phyloP scores from a whole-genome alignment of 2,888 invertebrate genomes.

The Dichetophora obliterata region DNA sequence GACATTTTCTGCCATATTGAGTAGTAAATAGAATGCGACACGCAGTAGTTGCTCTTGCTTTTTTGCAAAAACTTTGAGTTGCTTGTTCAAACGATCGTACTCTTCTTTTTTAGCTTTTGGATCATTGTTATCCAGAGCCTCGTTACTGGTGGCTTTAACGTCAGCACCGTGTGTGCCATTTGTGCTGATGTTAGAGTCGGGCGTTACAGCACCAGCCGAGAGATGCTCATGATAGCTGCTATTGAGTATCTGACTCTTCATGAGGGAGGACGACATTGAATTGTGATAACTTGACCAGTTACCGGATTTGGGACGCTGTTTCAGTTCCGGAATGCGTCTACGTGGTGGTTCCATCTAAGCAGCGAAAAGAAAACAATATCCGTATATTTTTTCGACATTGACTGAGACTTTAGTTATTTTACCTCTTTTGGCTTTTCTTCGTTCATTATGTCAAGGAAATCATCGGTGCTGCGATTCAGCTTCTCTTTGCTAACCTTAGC shows the following conservation, averaged over 20 bases:
- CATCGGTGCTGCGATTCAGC: slow-evolving; percentile 65
- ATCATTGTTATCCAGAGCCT: slow-evolving; percentile 65
- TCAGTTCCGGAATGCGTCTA: slow-evolving; percentile 80
- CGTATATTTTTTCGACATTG: not conserved
- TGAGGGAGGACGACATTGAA: slow-evolving; percentile 71
- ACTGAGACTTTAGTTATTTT: not conserved
- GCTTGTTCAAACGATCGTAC: slow-evolving; percentile 83
- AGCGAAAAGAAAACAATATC: not conserved
- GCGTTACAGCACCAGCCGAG: slow-evolving; percentile 67
- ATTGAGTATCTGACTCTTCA: slow-evolving; percentile 75
- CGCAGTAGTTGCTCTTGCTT: slow-evolving; percentile 94
- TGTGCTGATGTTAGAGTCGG: slow-evolving; percentile 53
- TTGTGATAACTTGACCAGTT: slow-evolving; percentile 73
- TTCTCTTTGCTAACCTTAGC: slow-evolving; percentile 66
- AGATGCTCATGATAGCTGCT: slow-evolving; percentile 80
- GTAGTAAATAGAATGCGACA: slow-evolving; percentile 91
- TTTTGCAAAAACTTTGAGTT: slow-evolving; percentile 84
- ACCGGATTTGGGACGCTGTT: slow-evolving; percentile 82
- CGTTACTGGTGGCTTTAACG: slow-evolving; percentile 63
- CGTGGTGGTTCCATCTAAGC: slow-evolving; percentile 75
- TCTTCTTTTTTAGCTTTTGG: slow-evolving; percentile 75
- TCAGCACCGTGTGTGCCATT: slow-evolving; percentile 48
- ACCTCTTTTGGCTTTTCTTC: slow-evolving; percentile 70
- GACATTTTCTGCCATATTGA: slow-evolving; percentile 96
- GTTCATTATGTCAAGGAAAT: slow-evolving; percentile 69